Evolutionary conservation across 2,797 vertebrate species (phyloP).

Genomic region (Amblyraja radiata): DNA sequence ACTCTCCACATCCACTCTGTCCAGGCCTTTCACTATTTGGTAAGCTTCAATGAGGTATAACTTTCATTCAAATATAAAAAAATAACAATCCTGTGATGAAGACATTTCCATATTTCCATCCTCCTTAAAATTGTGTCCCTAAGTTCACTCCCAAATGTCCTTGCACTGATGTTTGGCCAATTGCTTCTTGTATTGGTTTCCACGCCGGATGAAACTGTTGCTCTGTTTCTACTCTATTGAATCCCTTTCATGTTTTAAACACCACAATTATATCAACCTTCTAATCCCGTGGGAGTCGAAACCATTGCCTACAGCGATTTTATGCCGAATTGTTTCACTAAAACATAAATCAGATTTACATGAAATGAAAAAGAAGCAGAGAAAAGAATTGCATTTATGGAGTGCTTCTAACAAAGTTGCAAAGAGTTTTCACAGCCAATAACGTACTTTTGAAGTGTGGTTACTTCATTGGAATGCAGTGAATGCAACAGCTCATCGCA

Average conservation of each 20-base stretch:
- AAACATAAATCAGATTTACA: background rate
- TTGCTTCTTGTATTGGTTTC: background rate
- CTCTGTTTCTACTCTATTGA: background rate
- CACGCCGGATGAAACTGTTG: background rate
- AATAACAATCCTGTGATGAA: background rate
- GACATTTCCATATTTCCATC: background rate
- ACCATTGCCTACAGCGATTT: background rate
- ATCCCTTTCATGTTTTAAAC: background rate
- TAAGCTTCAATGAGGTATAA: too few relatives aligned
- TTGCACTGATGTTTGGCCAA: background rate
- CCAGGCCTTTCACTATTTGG: too few relatives aligned
- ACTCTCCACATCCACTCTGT: too few relatives aligned
- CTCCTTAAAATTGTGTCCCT: background rate
- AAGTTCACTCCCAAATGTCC: background rate
- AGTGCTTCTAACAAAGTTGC: background rate
- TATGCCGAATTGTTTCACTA: background rate
- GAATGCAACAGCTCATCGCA: background rate
- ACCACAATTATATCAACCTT: background rate
- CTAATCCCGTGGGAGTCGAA: background rate
- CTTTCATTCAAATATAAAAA: too few relatives aligned
- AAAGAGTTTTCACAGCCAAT: background rate
- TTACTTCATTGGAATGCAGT: background rate
- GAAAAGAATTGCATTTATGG: background rate
- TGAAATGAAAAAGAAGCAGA: background rate
- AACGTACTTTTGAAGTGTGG: background rate